These are phyloP conservation scores for Monochamus alternatus DNA, from an alignment of 2,888 invertebrate species.

Conservation along the genomic window DNA sequence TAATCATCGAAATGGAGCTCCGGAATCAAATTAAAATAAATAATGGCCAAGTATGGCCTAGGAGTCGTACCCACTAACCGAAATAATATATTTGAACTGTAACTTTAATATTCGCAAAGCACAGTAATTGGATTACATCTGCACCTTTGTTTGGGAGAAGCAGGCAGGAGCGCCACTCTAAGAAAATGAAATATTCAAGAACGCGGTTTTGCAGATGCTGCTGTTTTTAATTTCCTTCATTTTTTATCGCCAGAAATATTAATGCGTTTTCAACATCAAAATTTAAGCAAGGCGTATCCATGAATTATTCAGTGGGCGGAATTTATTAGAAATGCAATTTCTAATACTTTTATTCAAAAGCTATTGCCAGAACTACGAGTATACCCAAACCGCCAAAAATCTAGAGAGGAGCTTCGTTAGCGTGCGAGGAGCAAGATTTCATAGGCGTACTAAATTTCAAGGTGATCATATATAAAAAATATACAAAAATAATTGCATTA, in stretches of 20 bases:
- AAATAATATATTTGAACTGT: slow-evolving; percentile 62
- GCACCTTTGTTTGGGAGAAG: slow-evolving; percentile 62
- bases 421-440: no score
- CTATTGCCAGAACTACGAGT: no score
- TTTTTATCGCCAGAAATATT: slow-evolving; percentile 49
- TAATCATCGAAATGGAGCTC: slow-evolving; percentile 29
- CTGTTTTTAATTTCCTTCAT: slow-evolving; percentile 52
- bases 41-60: slow-evolving; percentile 32
- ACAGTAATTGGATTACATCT: slow-evolving; percentile 64
- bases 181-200: slow-evolving; percentile 65
- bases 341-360: not conserved
- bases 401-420: no score
- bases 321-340: slow-evolving; percentile 11
- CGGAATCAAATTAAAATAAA: slow-evolving; percentile 34
- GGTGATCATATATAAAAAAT: no score
- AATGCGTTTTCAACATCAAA: slow-evolving; percentile 40
- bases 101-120: slow-evolving; percentile 62
- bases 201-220: slow-evolving; percentile 56
- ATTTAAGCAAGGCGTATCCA: not conserved
- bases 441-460: no score
- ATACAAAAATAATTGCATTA: no score
- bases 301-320: slow-evolving; percentile 12
- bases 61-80: slow-evolving; percentile 52
- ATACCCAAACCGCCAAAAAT: no score
- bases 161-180: slow-evolving; percentile 59